phyloP scores from a whole-genome alignment of 2,113 vertebrate species.

The Hippolais icterina region DNA sequence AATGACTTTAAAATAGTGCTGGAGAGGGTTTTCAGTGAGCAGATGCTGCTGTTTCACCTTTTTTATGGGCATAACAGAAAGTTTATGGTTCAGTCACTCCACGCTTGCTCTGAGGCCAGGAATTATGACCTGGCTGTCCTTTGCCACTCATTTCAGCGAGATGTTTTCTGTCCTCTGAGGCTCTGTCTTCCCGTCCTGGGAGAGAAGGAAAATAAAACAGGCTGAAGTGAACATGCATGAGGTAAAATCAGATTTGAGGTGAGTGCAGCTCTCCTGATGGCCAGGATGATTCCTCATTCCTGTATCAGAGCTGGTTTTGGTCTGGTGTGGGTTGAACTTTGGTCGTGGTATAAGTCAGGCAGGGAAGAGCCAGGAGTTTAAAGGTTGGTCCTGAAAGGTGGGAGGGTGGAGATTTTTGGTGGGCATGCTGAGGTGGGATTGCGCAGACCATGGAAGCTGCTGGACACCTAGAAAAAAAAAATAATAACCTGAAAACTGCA shows the following conservation, averaged over 20 bases:
- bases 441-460: background rate
- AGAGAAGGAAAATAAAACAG: constrained; percentile 16
- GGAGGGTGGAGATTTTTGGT: background rate
- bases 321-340: background rate
- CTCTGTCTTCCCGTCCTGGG: background rate
- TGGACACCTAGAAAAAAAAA: background rate
- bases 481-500: background rate
- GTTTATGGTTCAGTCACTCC: background rate
- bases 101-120: background rate
- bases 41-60: background rate
- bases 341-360: background rate
- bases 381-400: background rate
- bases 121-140: constrained; percentile 24
- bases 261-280: background rate
- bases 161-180: background rate
- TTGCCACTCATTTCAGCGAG: background rate
- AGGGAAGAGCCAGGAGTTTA: rapidly evolving
- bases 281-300: background rate
- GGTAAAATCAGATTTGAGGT: background rate
- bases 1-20: background rate
- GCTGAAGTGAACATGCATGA: background rate
- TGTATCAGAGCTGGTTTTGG: background rate
- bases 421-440: rapidly evolving
- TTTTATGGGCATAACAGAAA: background rate
- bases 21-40: background rate